Evolutionary conservation across 2,888 invertebrate species (phyloP), one percentile per base, ranked within the genome.

Genomic region (Sepioteuthis lessoniana): DNA sequence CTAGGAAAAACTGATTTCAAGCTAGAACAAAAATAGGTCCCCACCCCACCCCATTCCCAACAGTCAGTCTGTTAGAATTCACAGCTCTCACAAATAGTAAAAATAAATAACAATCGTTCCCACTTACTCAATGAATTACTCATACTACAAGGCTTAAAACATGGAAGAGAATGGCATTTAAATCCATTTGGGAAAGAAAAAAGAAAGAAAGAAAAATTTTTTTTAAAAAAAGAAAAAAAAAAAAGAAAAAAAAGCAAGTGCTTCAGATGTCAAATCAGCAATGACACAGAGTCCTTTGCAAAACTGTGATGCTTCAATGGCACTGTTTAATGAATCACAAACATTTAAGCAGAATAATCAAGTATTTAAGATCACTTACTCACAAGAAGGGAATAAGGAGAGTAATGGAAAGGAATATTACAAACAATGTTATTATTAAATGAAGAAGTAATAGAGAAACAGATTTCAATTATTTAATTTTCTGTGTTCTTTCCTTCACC

Each of bases 301-400:
- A 10, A 76, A 76, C 16, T 31, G n/a, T 19, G 10, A 46, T 31
- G 13, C 13, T 38, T 92, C 31, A 92, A 31, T 46, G 8, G 47
- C 37, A 47, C 16, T n/a, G 47, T 37, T 38, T 31, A 92, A 42
- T 46, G 47, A 42, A 37, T 28, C 42, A 47, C 37, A 92, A 37
- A 47, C 92, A 92, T 76, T 76, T 76, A 76, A n/a, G 76, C n/a
- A 76, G 76, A 35, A 35, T 76, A 76, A 76, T 76, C n/a, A 76
- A 35, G 76, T 35, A 76, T 76, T 76, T 76, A 13, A 13, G n/a
- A 76, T 76, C n/a, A 60, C 60, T 60, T 60, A 31, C 28, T 0
- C 0, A 13, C 0, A 31, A 91, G 7, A 38, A 5, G 35, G 42
- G 35, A 21, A 91, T 10, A 91, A 19, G 25, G 90, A 90, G 38